Evolutionary conservation across 2,113 vertebrate species (phyloP), one percentile per base, ranked within the genome.

Genomic region (Protomyctophum bolini): DNA sequence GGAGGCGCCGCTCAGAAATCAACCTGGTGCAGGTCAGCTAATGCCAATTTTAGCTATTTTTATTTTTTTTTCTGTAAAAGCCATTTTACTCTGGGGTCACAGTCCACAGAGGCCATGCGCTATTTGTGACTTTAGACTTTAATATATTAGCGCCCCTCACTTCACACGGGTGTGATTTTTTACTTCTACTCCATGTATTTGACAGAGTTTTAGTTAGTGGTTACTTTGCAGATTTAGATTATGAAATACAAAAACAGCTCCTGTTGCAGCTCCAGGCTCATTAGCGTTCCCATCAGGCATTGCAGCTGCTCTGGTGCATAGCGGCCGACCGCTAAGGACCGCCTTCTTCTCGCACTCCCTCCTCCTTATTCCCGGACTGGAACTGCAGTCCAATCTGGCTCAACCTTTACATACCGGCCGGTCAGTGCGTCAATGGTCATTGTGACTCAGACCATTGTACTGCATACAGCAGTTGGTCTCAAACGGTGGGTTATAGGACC

Each of bases 271-370:
- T 21, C 6, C 33, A 10, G 6, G 66, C 74, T 70, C 68, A 68
- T 65, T 65, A 62, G 63, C 55, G 12, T 79, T 76, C 51, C 58
- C 48, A n/a, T 88, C 80, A 87, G 52, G 3, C 80, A 50, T 73
- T 14, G 52, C 89, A 90, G 86, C 87, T 88, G 87, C 70, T 70
- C 58, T 11, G 41, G 47, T 28, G 0, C 33, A 41, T 57, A 15
- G 28, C 11, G 49, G 70, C 21, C 45, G 49, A 72, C 21, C 29
- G 45, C 2, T 28, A 29, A 12, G 52, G 12, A 57, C 8, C 28
- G 10, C 6, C 58, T 67, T 49, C 58, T 63, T 54, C 57, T 52
- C 47, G 45, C 58, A 15, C 57, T 67, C 58, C 74, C 71, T 56
- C 62, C 11, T 46, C 63, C 57, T 86, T 57, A 70, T 76, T 72